A percentile compares a stretch with the other conserved stretches of the same genome.
Evolutionary conservation across 2,888 invertebrate genomes (phyloP).

Genomic region (Tenodera sinensis): DNA sequence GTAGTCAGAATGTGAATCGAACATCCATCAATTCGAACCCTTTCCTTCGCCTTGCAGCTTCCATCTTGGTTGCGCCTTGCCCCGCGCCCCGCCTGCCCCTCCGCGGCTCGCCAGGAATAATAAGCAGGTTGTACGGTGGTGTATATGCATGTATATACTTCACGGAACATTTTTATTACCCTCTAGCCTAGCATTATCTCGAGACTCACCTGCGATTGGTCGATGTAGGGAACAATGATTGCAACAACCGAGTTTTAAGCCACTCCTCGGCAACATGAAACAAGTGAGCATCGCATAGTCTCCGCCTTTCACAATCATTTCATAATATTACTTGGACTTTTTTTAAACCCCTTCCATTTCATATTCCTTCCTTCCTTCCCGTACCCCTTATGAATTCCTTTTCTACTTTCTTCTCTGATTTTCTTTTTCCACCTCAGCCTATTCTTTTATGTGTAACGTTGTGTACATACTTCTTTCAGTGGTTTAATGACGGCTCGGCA

Average conservation of each 20-base stretch:
- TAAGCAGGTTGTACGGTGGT: constrained; percentile 14
- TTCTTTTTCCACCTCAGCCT: neutral
- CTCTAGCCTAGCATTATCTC: constrained; percentile 24
- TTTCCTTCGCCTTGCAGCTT: constrained; percentile 16
- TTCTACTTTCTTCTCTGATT: neutral
- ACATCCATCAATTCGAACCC: constrained; percentile 29
- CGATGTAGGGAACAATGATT: constrained; percentile 22
- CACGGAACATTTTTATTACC: constrained; percentile 25
- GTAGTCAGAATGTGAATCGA: constrained; percentile 23
- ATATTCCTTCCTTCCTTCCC: neutral
- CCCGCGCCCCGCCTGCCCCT: neutral
- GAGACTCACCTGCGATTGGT: constrained; percentile 21
- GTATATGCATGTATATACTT: constrained; percentile 13
- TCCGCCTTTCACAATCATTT: neutral
- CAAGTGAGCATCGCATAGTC: neutral
- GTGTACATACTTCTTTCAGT: neutral
- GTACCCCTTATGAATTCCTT: neutral
- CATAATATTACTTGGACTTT: neutral
- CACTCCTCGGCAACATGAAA: constrained; percentile 22
- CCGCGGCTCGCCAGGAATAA: constrained; percentile 11
- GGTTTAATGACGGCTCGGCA: neutral
- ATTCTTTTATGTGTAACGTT: neutral
- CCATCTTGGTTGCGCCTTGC: constrained; percentile 6
- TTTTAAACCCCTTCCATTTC: neutral
- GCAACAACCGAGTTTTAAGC: constrained; percentile 23